Evolutionary conservation across 2,113 vertebrate species (phyloP).

Genomic region (Felis chaus): DNA sequence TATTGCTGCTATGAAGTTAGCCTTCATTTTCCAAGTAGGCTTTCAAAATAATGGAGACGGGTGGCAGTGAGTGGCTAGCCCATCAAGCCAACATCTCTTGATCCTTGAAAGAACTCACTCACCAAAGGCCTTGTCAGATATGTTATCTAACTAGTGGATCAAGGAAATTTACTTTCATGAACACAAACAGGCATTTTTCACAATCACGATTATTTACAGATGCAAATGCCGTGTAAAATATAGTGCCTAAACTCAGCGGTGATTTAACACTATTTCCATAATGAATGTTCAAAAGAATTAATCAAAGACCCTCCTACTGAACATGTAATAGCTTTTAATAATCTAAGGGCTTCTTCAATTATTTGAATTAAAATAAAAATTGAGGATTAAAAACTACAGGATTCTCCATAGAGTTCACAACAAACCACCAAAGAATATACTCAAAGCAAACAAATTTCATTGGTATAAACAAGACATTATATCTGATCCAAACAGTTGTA

Average conservation of each 20-base stretch:
- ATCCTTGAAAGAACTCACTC: not conserved
- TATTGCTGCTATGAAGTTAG: constrained; percentile 58
- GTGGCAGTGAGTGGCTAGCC: not conserved
- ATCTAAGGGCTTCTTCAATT: constrained; percentile 59
- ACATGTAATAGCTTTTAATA: constrained; percentile 59
- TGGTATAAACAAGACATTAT: constrained; percentile 71
- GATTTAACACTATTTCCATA: constrained; percentile 54
- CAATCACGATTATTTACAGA: constrained; percentile 67
- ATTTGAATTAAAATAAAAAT: constrained; percentile 55
- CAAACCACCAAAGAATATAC: not conserved
- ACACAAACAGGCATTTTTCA: constrained; percentile 63
- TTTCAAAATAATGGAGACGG: constrained; percentile 55
- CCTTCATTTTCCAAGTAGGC: constrained; percentile 74
- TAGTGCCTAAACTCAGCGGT: constrained; percentile 63
- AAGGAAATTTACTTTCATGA: constrained; percentile 73
- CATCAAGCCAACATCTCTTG: constrained; percentile 55
- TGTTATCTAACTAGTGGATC: constrained; percentile 1
- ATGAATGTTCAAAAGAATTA: constrained; percentile 65
- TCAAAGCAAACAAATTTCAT: constrained; percentile 60
- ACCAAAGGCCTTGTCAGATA: constrained; percentile 5
- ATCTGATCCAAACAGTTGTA: not conserved
- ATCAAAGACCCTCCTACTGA: constrained; percentile 38
- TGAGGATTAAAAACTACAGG: constrained; percentile 24
- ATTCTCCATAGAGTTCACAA: not conserved
- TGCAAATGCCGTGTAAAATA: constrained; percentile 64